Percentiles rank a stretch among this genome's conserved stretches.
phyloP scores from a whole-genome alignment of 2,888 invertebrate species.

The Callimorpha dominula region DNA sequence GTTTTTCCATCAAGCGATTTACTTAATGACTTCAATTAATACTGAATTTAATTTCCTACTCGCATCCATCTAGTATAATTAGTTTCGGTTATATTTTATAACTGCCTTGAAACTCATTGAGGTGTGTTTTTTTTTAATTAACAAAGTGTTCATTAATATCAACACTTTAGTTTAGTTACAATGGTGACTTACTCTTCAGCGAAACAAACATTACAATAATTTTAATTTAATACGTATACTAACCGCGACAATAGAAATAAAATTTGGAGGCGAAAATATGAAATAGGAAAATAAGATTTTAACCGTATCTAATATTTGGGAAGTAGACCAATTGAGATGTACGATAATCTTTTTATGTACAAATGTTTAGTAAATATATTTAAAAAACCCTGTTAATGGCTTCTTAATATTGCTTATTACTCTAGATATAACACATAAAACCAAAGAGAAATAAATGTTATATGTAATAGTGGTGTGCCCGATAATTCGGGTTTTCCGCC shows the following conservation, averaged over 20 bases:
- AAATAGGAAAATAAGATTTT: no score
- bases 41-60: slow-evolving; percentile 56
- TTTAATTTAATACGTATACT: no score
- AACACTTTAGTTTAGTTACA: neutral
- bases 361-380: neutral
- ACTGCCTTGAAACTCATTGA: slow-evolving; percentile 1
- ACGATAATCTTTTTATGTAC: neutral
- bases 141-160: slow-evolving; percentile 7
- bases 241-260: no score
- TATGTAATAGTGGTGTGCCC: neutral
- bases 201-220: neutral
- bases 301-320: no score
- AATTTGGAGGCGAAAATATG: no score
- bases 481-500: neutral
- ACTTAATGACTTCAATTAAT: slow-evolving; percentile 55
- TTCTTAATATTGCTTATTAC: neutral
- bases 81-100: slow-evolving; percentile 42
- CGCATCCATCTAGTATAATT: slow-evolving; percentile 55
- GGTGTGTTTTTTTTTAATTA: neutral
- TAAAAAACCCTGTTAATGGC: neutral
- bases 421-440: neutral
- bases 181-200: neutral
- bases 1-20: slow-evolving; percentile 37
- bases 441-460: neutral
- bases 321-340: neutral